Evolutionary conservation across 2,113 vertebrate species (phyloP).

Genomic region (Neotoma lepida): DNA sequence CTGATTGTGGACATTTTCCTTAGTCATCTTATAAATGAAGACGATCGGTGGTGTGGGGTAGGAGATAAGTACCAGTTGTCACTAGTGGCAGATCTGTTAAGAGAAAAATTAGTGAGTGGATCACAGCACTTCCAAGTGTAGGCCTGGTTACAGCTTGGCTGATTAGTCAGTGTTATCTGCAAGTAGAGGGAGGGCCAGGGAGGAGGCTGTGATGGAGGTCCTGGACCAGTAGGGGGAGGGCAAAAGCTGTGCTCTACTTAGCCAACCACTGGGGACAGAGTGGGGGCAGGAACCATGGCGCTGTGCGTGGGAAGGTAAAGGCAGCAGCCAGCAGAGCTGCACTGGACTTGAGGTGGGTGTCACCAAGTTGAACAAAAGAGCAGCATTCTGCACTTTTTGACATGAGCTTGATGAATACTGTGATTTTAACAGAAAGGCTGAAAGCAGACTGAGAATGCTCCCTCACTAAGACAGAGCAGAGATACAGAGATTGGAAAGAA

Average conservation of each 20-base stretch:
- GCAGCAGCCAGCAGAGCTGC: neutral
- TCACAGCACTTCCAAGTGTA: neutral
- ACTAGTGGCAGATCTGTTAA: neutral
- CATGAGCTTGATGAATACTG: neutral
- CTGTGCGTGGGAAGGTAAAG: neutral
- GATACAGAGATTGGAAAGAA: neutral
- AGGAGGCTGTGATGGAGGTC: neutral
- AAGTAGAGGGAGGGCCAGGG: neutral
- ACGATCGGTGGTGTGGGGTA: neutral
- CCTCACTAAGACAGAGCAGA: neutral
- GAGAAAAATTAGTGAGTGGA: slow-evolving; percentile 9
- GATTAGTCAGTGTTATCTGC: neutral
- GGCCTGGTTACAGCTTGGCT: neutral
- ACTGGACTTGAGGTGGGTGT: neutral
- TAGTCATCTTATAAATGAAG: neutral
- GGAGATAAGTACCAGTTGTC: neutral
- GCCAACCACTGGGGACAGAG: neutral
- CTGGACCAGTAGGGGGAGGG: neutral
- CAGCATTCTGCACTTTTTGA: neutral
- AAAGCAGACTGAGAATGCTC: neutral
- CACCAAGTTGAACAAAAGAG: neutral
- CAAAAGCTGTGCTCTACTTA: neutral
- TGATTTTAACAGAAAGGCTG: slow-evolving; percentile 18
- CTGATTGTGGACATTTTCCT: neutral
- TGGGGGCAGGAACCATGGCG: no score